Percentiles rank a stretch among this genome's conserved stretches.
Conservation (phyloP, 2,113 vertebrate species). For the Calyptommatus sinebrachiatus region DNA sequence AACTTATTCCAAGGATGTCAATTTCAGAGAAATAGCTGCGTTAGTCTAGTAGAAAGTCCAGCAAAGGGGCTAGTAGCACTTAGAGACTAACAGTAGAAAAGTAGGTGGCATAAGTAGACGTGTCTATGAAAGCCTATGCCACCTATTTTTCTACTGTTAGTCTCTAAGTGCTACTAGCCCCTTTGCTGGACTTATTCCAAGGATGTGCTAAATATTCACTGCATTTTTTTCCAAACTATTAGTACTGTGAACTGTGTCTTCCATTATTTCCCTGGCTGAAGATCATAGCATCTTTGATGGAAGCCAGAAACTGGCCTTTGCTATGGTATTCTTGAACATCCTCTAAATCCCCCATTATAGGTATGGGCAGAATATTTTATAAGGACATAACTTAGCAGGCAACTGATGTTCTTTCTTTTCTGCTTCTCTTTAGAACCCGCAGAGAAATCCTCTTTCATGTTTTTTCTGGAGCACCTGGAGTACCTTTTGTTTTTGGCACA, state of each 20-base stretch:
- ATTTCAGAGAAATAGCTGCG: no score
- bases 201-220: background rate
- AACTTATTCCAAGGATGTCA: no score
- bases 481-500: slow-evolving; percentile 8
- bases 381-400: background rate
- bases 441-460: slow-evolving; percentile 12
- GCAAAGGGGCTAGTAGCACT: no score
- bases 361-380: background rate
- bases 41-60: no score
- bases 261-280: slow-evolving; percentile 33
- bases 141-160: no score
- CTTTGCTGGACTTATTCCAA: no score
- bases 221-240: background rate
- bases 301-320: slow-evolving; percentile 27
- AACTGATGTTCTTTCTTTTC: background rate
- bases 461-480: slow-evolving; percentile 1
- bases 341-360: slow-evolving; percentile 3
- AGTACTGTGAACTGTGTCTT: slow-evolving; percentile 1
- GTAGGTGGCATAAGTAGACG: no score
- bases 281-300: slow-evolving; percentile 25
- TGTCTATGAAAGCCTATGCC: no score
- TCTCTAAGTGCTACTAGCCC: no score
- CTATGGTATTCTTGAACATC: background rate
- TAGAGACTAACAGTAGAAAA: no score
- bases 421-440: background rate